Evolutionary conservation across 2,888 invertebrate genomes (phyloP), one percentile per base, ranked within the genome.

Genomic region (Erebia ligea): DNA sequence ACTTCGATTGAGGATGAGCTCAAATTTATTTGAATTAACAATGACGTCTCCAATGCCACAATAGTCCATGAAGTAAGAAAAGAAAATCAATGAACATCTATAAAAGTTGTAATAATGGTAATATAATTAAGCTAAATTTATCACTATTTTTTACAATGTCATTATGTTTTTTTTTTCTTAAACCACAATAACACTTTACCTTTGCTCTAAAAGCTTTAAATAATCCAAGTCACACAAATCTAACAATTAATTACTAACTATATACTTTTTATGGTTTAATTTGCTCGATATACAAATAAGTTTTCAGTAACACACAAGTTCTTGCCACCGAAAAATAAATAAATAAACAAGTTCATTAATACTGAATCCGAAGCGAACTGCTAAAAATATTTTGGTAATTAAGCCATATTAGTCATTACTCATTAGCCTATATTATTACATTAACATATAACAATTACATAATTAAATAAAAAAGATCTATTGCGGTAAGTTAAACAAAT

Each of bases 131-230:
- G 91, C 93, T 93, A 93, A 90, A 86, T 88, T 92, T 92, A 92
- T 89, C 87, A 92, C 92, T 93, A 93, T 92, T 92, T 92, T 92
- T 87, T 93, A 93, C 93, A 93, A 92, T 92, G 93, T 92, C 93
- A 93, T 92, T 90, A 92, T 93, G 92, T 92, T 90, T 89, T 81
- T 76, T 76, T 76, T 74, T 70, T 86, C 91, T 90, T 92, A 90
- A 90, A 91, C 90, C 92, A 93, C 93, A 92, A 92, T 87, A 93
- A 93, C 92, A 93, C 92, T 88, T 89, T 91, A 91, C 86, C 85
- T 84, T 83, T 87, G 93, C 91, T 90, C 93, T 93, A 93, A 85
- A 92, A 93, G 93, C 93, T 87, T 91, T 89, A 89, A 93, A 92
- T 92, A 89, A 92, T 93, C 78, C 88, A 91, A 92, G 89, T 92